Evolutionary conservation across 2,888 invertebrate genomes (phyloP), one percentile per base, ranked within the genome.

Genomic region (Trimorus sp.): DNA sequence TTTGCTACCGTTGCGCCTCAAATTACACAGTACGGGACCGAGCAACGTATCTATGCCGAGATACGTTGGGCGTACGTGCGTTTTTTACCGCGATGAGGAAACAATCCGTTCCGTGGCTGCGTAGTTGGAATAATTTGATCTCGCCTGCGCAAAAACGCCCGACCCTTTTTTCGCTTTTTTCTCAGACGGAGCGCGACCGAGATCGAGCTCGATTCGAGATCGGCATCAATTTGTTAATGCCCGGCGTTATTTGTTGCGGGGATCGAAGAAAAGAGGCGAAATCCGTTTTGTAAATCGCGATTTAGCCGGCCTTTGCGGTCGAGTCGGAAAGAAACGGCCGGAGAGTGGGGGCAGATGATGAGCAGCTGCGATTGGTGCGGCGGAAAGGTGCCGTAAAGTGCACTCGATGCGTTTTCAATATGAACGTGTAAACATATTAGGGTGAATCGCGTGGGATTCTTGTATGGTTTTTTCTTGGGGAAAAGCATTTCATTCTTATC

Each of bases 1-100:
- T 73, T 74, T 70, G 82, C 82, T 82, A 78, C 82, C 78, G 82
- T 82, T 77, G 74, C 66, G 60, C 60, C 78, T 82, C 60, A 77
- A 82, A 82, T 78, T 82, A 78, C 66, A 78, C 58, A 58, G 70
- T 69, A 73, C 77, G 51, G 73, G 65, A 40, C 63, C 63, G 53
- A 69, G 66, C 36, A 74, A 69, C 49, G 73, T 78, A 78, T 70
- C 70, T 70, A 65, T 40, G 69, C 65, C 36, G 63, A 42, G 70
- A 74, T 69, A 62, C 60, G 40, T 40, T 40, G 40, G 40, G 40
- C 40, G 40, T 40, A 54, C 63, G 66, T 63, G 58, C 37, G 54
- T 62, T 77, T 82, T 77, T 82, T 73, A 60, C 65, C 54, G 53
- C 48, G 56, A 60, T 48, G 60, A 65, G 76, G 54, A 71, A 81